Evolutionary conservation across 2,113 vertebrate genomes (phyloP).

Genomic region (Aramus guarauna): DNA sequence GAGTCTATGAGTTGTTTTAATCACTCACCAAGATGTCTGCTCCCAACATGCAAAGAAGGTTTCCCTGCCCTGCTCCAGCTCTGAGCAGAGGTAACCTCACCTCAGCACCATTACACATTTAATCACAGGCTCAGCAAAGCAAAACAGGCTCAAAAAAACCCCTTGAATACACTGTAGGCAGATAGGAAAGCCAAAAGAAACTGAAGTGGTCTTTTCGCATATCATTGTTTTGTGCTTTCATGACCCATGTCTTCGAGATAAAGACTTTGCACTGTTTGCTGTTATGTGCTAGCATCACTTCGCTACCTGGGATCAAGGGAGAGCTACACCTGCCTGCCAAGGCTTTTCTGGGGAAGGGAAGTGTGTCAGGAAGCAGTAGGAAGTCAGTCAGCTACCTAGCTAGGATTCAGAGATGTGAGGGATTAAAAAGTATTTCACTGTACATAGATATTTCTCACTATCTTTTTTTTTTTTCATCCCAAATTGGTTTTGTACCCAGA

Average conservation of each 20-base stretch:
- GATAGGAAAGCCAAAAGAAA: accelerated
- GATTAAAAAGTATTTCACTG: neutral
- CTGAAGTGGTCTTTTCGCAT: accelerated
- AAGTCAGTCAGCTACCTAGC: neutral
- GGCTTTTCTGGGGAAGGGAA: neutral
- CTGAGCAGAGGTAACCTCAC: neutral
- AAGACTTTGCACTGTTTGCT: neutral
- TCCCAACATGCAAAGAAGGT: neutral
- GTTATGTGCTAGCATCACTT: neutral
- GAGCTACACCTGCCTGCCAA: neutral
- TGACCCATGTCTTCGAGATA: neutral
- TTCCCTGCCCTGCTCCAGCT: neutral
- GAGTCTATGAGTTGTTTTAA: neutral
- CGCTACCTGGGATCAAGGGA: neutral
- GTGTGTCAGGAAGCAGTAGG: neutral
- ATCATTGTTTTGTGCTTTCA: neutral
- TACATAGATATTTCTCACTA: neutral
- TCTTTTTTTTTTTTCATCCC: neutral
- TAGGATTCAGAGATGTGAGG: neutral
- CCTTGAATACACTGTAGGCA: neutral
- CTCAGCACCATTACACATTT: neutral
- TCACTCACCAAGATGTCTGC: neutral
- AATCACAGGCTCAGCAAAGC: neutral
- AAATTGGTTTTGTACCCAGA: neutral
- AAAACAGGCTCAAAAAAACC: neutral